Evolutionary conservation across 2,113 vertebrate genomes (phyloP).

Genomic region (Rhinoderma darwinii): DNA sequence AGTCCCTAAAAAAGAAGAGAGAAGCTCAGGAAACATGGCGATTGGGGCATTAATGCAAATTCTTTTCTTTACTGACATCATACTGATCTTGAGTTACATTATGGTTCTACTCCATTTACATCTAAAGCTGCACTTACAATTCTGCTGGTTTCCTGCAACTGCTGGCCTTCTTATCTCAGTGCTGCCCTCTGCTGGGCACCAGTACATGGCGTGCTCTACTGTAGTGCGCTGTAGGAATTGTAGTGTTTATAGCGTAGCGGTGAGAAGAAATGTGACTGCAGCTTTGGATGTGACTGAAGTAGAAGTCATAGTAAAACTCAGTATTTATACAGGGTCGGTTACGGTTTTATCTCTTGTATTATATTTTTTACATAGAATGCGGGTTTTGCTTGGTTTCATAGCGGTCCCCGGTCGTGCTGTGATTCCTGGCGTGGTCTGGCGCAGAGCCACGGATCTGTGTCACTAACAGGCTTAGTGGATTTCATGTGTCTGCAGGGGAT

Average conservation of each 20-base stretch:
- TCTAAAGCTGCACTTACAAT: not conserved
- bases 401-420: not conserved
- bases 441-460: not conserved
- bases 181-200: not conserved
- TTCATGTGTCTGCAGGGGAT: conserved; percentile 8
- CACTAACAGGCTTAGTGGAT: conserved; percentile 47
- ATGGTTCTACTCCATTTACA: not conserved
- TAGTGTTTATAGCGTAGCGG: not conserved
- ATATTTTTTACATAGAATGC: too few relatives aligned
- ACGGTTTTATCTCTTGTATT: too few relatives aligned
- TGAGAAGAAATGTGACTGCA: not conserved
- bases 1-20: conserved; percentile 73
- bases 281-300: not conserved
- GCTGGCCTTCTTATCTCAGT: not conserved
- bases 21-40: not conserved
- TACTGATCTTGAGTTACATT: too few relatives aligned
- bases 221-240: not conserved
- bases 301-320: too few relatives aligned
- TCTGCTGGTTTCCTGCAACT: not conserved
- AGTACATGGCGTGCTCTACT: not conserved
- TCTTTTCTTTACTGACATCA: too few relatives aligned
- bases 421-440: not conserved
- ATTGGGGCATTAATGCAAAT: too few relatives aligned
- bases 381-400: too few relatives aligned
- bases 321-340: too few relatives aligned